Conservation (phyloP, 2,888 invertebrate genomes). For the Calameuta idolon region DNA sequence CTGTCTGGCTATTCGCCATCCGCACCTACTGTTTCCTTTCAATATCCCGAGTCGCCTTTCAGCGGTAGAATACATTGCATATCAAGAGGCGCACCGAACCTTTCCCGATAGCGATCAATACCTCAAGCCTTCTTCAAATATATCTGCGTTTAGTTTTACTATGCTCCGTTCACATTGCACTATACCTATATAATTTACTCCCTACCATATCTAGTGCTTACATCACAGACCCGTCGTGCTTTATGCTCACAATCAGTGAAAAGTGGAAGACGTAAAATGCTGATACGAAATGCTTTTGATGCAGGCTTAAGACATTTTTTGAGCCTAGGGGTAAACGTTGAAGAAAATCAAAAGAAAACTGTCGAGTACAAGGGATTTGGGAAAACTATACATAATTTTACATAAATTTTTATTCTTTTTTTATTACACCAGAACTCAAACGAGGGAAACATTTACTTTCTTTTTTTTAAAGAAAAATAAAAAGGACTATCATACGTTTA, state of each 20-base stretch:
- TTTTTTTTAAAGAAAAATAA: too few species aligned
- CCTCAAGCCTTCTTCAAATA: slow-evolving; percentile 18
- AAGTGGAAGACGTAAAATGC: neutral
- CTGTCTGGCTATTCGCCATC: neutral
- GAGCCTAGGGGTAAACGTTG: neutral
- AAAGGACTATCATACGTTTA: too few species aligned
- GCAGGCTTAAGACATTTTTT: neutral
- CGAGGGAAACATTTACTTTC: neutral
- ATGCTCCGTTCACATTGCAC: neutral
- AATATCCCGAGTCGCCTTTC: neutral
- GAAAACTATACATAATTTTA: neutral
- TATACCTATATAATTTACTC: neutral
- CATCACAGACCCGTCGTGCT: neutral
- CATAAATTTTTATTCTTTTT: neutral
- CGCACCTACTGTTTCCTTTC: neutral
- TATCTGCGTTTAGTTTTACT: slow-evolving; percentile 11
- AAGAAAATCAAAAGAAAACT: neutral
- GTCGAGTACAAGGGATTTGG: neutral
- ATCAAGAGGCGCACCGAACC: slow-evolving; percentile 11
- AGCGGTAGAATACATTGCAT: slow-evolving; percentile 21
- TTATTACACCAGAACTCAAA: neutral
- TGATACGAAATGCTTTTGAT: neutral
- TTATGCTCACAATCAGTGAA: neutral
- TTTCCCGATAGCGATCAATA: slow-evolving; percentile 21
- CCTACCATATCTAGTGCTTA: neutral